Conservation (phyloP, 2,113 vertebrate genomes). For the Gopherus flavomarginatus region DNA sequence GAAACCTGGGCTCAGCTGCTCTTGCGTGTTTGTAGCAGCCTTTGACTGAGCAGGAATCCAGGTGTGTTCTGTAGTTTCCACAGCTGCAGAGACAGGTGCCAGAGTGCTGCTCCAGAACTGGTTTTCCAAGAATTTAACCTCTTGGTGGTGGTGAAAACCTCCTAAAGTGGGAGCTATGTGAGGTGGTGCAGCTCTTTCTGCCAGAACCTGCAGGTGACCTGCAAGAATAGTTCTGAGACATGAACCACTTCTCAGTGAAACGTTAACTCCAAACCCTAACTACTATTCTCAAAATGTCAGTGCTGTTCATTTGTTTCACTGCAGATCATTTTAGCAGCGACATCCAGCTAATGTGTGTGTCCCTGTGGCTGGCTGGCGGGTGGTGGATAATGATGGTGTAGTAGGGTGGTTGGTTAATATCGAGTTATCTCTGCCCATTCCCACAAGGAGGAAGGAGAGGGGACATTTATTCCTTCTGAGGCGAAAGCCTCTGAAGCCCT, state of each 20-base stretch:
- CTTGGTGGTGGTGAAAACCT: neutral
- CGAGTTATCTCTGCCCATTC: neutral
- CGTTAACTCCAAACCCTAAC: neutral
- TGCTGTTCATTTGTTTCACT: accelerated
- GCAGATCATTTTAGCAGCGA: neutral
- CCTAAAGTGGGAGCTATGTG: accelerated
- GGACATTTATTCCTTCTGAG: accelerated
- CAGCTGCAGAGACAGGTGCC: neutral
- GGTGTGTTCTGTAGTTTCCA: neutral
- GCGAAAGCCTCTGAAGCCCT: neutral
- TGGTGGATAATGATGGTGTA: neutral
- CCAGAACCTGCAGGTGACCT: neutral
- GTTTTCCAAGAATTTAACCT: neutral
- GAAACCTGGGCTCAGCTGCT: neutral
- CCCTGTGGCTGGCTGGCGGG: neutral
- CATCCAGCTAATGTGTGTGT: accelerated
- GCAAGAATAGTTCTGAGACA: neutral
- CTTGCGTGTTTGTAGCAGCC: neutral
- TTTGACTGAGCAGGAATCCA: neutral
- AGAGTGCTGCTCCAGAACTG: neutral
- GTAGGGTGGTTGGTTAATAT: neutral
- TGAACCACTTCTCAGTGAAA: neutral
- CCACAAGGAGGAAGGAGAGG: neutral
- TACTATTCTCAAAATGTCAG: too few species aligned
- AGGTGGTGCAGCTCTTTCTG: accelerated